Base-by-base conservation (phyloP, 2,113 vertebrate species). In the Nicator chloris region DNA sequence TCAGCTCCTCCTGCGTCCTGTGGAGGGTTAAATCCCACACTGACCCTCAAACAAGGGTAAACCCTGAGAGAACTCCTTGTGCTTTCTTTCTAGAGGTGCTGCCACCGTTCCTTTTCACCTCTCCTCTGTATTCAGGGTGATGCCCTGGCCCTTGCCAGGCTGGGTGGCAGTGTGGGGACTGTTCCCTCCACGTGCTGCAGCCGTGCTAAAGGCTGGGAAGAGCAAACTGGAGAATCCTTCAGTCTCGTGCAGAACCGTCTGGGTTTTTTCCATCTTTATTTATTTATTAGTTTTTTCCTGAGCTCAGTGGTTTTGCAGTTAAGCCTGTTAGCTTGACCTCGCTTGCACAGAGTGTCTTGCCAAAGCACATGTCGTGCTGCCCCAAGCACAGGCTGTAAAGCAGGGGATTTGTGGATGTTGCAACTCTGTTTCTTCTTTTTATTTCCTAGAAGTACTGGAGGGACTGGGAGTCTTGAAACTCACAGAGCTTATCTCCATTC, bases 321-420 rank as follows among this genome's bases (percentile, higher is more conserved):
- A 77, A 95, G 86, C 76, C 68, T 47, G 11, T 80, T 83, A 78
- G 71, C 64, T 51, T 92, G 92, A 96, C 90, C 93, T 93, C 3
- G n/a, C 72, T 63, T 78, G 93, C 94, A 88, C 86, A 9, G 82
- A 13, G 60, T 12, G 31, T 92, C 88, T 94, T 96, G 95, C 95
- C 94, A 96, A 97, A 96, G 96, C 95, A 97, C 94, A 91, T 56
- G 92, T 94, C 78, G 85, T 95, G 92, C 94, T 94, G 90, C 96
- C 94, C 94, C 75, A 37, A 90, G 95, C 95, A 88, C 90, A 7
- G 85, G 28, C 93, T 87, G 53, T 51, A 90, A 66, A 78, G 72
- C 35, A 66, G n/a, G 82, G 85, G 94, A 88, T 95, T 94, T 94
- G 60, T 64, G 51, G 94, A 95, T 96, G 93, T 96, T 95, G 95